Evolutionary conservation across 2,113 vertebrate species (phyloP).

Genomic region (Dissostichus mawsoni): DNA sequence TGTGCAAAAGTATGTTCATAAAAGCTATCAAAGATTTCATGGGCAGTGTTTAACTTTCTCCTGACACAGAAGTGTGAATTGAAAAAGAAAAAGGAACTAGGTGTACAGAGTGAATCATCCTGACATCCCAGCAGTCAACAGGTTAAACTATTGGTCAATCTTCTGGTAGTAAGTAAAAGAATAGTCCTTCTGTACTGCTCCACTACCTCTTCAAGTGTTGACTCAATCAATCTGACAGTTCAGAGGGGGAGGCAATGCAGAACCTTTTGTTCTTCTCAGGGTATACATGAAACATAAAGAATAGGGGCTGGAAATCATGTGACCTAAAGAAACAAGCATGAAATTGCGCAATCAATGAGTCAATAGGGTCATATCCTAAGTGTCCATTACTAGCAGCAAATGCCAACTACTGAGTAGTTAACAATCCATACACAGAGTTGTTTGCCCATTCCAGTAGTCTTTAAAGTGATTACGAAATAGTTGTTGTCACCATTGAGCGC

Average conservation of each 20-base stretch:
- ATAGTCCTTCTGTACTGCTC: not conserved
- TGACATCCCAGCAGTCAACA: not conserved
- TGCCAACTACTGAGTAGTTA: not conserved
- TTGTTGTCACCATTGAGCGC: too few species aligned
- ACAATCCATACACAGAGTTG: not conserved
- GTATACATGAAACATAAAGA: not conserved
- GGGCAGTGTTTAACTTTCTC: too few species aligned
- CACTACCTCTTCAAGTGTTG: conserved; percentile 1
- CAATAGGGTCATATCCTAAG: not conserved
- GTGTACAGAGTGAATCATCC: not conserved
- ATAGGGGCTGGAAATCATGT: not conserved
- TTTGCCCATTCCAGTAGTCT: not conserved
- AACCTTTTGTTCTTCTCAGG: conserved; percentile 36
- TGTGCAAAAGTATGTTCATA: not conserved
- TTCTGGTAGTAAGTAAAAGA: not conserved
- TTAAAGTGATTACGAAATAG: not conserved
- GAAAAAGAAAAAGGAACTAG: not conserved
- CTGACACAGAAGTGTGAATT: too few species aligned
- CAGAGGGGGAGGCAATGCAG: conserved; percentile 26
- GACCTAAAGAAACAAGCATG: not conserved
- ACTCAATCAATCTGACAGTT: conserved; percentile 8
- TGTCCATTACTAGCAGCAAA: not conserved
- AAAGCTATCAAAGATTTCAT: not conserved
- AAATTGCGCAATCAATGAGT: not conserved
- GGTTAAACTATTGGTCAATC: not conserved